Percentiles rank a stretch among this genome's conserved stretches.
Evolutionary conservation across 30 jellyfish, hydroid and myxozoan genomes (phyloP).

Genomic region (Rhopilema esculentum): DNA sequence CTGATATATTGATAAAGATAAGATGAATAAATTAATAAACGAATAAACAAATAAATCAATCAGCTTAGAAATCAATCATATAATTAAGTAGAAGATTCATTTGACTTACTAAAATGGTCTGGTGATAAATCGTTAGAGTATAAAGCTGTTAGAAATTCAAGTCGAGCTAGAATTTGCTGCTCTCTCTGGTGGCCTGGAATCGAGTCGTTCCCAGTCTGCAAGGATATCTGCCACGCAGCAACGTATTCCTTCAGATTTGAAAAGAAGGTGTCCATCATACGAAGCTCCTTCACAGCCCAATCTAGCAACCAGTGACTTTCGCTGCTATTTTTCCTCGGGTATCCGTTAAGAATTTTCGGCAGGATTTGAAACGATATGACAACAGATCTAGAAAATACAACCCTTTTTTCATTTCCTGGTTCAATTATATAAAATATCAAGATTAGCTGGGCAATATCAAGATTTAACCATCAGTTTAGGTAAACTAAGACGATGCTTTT

Average conservation of each 20-base stretch:
- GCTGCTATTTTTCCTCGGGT: slow-evolving; percentile 80
- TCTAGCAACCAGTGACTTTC: slow-evolving; percentile 81
- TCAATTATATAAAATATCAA: too few relatives aligned
- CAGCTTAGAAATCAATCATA: too few relatives aligned
- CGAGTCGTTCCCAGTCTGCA: slow-evolving; percentile 22
- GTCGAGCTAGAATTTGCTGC: slow-evolving; percentile 87
- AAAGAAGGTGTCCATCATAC: slow-evolving; percentile 90
- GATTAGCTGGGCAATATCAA: too few relatives aligned
- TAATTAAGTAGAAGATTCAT: too few relatives aligned
- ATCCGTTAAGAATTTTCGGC: slow-evolving; percentile 91
- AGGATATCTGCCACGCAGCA: slow-evolving; percentile 52
- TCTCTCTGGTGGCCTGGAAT: slow-evolving; percentile 54
- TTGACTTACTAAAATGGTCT: slow-evolving; percentile 93
- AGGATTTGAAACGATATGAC: slow-evolving; percentile 88
- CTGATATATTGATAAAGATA: too few relatives aligned
- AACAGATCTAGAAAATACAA: slow-evolving; percentile 72
- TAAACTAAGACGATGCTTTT: too few relatives aligned
- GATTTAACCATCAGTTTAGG: too few relatives aligned
- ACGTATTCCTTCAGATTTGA: slow-evolving; percentile 77
- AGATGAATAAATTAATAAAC: too few relatives aligned
- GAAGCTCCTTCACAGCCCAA: slow-evolving; percentile 95
- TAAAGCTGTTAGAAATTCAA: slow-evolving; percentile 88
- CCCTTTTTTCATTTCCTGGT: too few relatives aligned
- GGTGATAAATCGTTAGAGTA: slow-evolving; percentile 93
- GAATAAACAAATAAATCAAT: too few relatives aligned